These are phyloP conservation scores for Hyperoplus lanceolatus DNA, from an alignment of 2,797 vertebrate species.

Conservation along the genomic window DNA sequence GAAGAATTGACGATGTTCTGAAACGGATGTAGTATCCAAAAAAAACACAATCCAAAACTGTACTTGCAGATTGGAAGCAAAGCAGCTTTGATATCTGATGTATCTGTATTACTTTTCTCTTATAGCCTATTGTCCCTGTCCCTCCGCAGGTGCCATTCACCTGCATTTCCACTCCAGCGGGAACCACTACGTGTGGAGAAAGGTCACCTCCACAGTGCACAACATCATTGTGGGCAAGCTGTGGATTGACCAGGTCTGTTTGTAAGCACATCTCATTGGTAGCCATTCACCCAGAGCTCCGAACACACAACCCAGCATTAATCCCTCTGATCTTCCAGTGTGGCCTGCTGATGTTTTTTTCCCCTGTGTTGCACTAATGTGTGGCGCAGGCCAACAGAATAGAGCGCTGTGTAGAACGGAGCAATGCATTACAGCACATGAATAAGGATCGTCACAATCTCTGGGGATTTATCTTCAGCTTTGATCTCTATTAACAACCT, in stretches of 20 bases:
- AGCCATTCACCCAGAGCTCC: slow-evolving; percentile 9
- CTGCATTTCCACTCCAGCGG: slow-evolving; percentile 94
- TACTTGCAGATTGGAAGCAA: slow-evolving; percentile 1
- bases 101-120: neutral
- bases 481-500: slow-evolving; percentile 69
- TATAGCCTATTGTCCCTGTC: slow-evolving; percentile 31
- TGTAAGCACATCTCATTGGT: slow-evolving; percentile 10
- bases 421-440: slow-evolving; percentile 38
- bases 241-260: slow-evolving; percentile 98
- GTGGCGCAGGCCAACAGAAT: slow-evolving; percentile 25
- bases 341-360: slow-evolving; percentile 3
- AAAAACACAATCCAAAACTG: slow-evolving; percentile 19
- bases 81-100: slow-evolving; percentile 7
- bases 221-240: slow-evolving; percentile 99
- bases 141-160: slow-evolving; percentile 92
- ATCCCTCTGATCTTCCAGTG: slow-evolving; percentile 14
- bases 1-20: neutral
- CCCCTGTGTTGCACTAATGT: neutral
- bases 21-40: slow-evolving; percentile 11
- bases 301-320: slow-evolving; percentile 1
- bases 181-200: slow-evolving; percentile 98
- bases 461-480: slow-evolving; percentile 56
- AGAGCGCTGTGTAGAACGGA: slow-evolving; percentile 22
- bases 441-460: slow-evolving; percentile 56
- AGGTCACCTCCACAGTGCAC: slow-evolving; percentile 99